Percentiles rank a stretch among this genome's conserved stretches.
Evolutionary conservation across 2,888 invertebrate species (phyloP).

Genomic region (Laspeyria flexula): DNA sequence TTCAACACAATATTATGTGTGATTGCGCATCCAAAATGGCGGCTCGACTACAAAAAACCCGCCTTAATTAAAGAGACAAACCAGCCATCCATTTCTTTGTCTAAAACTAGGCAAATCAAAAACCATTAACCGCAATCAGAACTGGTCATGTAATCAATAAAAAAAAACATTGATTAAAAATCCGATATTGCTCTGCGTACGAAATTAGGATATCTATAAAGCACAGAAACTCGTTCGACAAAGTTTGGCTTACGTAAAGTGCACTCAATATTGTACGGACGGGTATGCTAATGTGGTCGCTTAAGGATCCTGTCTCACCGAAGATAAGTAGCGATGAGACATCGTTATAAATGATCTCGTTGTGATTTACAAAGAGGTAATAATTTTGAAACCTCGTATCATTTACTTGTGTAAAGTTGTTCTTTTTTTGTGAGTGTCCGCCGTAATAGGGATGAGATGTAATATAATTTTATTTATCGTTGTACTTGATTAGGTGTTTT

Average conservation of each 20-base stretch:
- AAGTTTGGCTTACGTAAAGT: slow-evolving; percentile 55
- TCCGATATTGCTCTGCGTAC: slow-evolving; percentile 56
- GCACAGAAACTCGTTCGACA: slow-evolving; percentile 54
- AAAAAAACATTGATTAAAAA: slow-evolving; percentile 51
- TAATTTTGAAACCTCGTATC: too few relatives aligned
- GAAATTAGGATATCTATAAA: slow-evolving; percentile 72
- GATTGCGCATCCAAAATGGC: slow-evolving; percentile 3
- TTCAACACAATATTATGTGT: neutral
- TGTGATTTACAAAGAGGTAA: too few relatives aligned
- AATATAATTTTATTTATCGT: too few relatives aligned
- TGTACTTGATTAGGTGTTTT: too few relatives aligned
- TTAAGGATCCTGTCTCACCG: slow-evolving; percentile 6
- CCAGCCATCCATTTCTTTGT: slow-evolving; percentile 37
- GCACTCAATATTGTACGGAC: slow-evolving; percentile 51
- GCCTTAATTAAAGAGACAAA: slow-evolving; percentile 30
- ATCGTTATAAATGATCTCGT: too few relatives aligned
- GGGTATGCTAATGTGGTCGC: slow-evolving; percentile 40
- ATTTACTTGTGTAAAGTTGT: too few relatives aligned
- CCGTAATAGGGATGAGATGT: too few relatives aligned
- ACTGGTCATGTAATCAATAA: slow-evolving; percentile 34
- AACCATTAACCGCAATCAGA: slow-evolving; percentile 41
- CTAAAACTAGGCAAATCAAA: slow-evolving; percentile 30
- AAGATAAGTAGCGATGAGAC: slow-evolving; percentile 3
- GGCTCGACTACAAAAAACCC: slow-evolving; percentile 3
- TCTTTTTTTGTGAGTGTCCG: too few relatives aligned